A percentile compares a stretch with the other conserved stretches of the same genome.
phyloP scores from a whole-genome alignment of 2,113 vertebrate genomes.

The Corynorhinus townsendii region DNA sequence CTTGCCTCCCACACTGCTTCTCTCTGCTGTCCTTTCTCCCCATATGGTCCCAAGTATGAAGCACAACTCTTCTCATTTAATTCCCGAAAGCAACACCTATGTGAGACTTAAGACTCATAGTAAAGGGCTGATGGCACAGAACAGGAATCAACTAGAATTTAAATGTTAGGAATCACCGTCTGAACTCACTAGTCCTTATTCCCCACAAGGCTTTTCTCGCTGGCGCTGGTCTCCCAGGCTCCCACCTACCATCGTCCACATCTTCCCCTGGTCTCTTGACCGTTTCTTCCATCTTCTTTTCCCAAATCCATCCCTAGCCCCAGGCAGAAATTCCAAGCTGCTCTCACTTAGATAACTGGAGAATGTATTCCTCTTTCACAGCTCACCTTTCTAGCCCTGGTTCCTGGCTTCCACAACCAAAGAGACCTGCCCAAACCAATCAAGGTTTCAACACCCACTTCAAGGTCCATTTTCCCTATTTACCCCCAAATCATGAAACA shows the following conservation, averaged over 20 bases:
- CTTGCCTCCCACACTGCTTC: neutral
- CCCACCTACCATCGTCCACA: neutral
- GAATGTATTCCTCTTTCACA: neutral
- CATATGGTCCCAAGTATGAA: neutral
- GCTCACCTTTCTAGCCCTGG: neutral
- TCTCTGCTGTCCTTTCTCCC: neutral
- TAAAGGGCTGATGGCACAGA: neutral
- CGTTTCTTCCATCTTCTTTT: neutral
- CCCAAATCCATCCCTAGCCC: neutral
- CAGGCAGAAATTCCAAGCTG: neutral
- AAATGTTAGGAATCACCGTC: neutral
- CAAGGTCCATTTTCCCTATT: neutral
- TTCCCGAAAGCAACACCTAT: neutral
- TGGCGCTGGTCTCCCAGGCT: rapidly evolving
- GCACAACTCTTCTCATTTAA: neutral
- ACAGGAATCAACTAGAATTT: neutral
- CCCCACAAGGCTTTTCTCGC: neutral
- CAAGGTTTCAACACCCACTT: neutral
- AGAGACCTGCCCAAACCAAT: neutral
- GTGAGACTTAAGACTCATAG: neutral
- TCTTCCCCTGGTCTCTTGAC: neutral
- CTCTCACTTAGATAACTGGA: neutral
- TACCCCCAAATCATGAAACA: neutral
- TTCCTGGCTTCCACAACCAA: neutral
- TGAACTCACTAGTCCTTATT: neutral